phyloP scores from a whole-genome alignment of 2,113 vertebrate species.

The Corvus moneduloides region DNA sequence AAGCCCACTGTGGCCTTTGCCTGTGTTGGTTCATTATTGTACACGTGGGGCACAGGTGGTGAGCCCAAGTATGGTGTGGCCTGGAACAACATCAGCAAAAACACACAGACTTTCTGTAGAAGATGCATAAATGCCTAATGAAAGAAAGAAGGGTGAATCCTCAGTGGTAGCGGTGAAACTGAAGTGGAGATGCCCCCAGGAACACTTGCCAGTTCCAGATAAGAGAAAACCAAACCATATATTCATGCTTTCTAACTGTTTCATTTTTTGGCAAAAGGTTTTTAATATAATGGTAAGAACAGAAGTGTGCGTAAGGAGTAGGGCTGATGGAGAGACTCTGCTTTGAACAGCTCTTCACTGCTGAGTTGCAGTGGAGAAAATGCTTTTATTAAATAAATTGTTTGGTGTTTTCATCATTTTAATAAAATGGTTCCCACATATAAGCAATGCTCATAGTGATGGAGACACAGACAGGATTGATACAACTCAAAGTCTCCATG shows the following conservation, averaged over 20 bases:
- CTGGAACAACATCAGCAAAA: not conserved
- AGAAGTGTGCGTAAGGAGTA: not conserved
- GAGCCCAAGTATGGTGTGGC: rapidly evolving
- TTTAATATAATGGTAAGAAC: not conserved
- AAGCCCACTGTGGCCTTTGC: not conserved
- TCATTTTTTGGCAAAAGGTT: not conserved
- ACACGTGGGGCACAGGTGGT: not conserved
- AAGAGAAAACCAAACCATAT: not conserved
- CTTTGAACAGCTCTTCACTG: not conserved
- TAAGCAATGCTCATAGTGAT: not conserved
- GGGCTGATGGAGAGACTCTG: not conserved
- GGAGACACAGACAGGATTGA: not conserved
- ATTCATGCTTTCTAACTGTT: not conserved
- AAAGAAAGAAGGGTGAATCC: not conserved
- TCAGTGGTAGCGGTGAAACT: not conserved
- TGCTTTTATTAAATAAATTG: not conserved
- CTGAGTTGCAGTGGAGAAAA: not conserved
- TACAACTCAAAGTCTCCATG: not conserved
- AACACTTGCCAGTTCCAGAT: not conserved
- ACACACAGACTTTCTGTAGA: not conserved
- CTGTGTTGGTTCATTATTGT: not conserved
- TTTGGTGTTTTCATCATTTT: not conserved
- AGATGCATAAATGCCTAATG: not conserved
- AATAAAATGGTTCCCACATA: not conserved
- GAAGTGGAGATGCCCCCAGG: not conserved